Evolutionary conservation across 2,113 vertebrate genomes (phyloP).

Genomic region (Globicephala melas): DNA sequence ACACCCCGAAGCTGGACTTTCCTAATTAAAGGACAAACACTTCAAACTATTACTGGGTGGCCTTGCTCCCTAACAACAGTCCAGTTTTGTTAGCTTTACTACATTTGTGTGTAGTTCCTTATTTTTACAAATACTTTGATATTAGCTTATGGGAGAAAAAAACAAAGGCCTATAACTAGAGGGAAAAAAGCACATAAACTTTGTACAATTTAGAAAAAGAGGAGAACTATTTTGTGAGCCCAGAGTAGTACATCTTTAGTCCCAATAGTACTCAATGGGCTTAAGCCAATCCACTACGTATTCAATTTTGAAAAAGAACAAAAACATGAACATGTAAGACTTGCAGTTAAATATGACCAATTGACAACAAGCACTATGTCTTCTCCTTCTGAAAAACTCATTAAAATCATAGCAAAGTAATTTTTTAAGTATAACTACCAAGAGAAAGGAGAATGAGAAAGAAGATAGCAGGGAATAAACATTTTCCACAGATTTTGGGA

Average conservation of each 20-base stretch:
- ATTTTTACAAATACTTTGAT: slow-evolving; percentile 20
- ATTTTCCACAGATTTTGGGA: neutral
- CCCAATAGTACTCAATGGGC: neutral
- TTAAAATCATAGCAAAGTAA: neutral
- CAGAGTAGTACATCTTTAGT: neutral
- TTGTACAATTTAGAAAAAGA: neutral
- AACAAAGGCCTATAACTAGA: neutral
- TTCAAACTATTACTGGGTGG: neutral
- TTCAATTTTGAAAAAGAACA: slow-evolving; percentile 18
- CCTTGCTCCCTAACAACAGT: neutral
- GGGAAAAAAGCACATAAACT: neutral
- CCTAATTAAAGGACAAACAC: neutral
- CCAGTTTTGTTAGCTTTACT: neutral
- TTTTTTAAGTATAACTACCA: neutral
- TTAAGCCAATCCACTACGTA: neutral
- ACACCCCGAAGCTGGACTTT: neutral
- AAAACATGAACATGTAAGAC: neutral
- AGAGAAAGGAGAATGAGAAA: neutral
- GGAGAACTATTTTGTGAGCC: neutral
- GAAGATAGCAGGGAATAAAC: neutral
- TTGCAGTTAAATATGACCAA: neutral
- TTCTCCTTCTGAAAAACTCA: neutral
- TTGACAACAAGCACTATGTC: neutral
- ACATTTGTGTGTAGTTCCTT: neutral
- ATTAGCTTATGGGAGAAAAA: neutral